Evolutionary conservation across 2,113 vertebrate species (phyloP).

Genomic region (Burhinus bistriatus): DNA sequence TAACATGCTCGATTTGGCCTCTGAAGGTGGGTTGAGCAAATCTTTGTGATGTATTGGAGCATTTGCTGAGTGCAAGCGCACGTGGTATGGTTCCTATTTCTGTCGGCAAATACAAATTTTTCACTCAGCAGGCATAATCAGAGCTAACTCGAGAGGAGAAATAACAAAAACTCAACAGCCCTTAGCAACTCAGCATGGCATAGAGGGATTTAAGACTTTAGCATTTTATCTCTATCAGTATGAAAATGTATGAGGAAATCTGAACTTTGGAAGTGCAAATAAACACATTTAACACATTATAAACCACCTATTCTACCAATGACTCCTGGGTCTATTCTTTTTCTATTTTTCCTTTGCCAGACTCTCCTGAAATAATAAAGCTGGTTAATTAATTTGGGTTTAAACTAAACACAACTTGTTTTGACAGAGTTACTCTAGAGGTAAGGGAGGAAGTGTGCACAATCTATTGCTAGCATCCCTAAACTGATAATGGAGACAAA

Average conservation of each 20-base stretch:
- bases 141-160: slow-evolving; percentile 82
- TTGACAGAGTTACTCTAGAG: neutral
- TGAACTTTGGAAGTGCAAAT: slow-evolving; percentile 79
- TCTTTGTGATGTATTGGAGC: slow-evolving; percentile 86
- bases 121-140: slow-evolving; percentile 86
- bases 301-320: slow-evolving; percentile 57
- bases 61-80: slow-evolving; percentile 82
- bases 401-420: neutral
- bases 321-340: neutral
- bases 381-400: slow-evolving; percentile 29
- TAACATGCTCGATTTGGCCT: slow-evolving; percentile 89
- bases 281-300: slow-evolving; percentile 78
- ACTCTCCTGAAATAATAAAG: slow-evolving; percentile 39
- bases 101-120: slow-evolving; percentile 91
- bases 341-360: neutral
- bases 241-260: slow-evolving; percentile 83
- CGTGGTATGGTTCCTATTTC: slow-evolving; percentile 79
- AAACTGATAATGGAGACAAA: neutral
- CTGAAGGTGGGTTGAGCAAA: slow-evolving; percentile 81
- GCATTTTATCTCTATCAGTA: slow-evolving; percentile 84
- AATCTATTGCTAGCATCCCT: neutral
- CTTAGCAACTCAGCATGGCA: slow-evolving; percentile 83
- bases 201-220: slow-evolving; percentile 81
- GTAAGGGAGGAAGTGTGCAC: neutral
- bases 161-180: slow-evolving; percentile 83